These are phyloP conservation scores for Erynnis tages DNA, from an alignment of 2,888 invertebrate genomes.

Conservation along the genomic window DNA sequence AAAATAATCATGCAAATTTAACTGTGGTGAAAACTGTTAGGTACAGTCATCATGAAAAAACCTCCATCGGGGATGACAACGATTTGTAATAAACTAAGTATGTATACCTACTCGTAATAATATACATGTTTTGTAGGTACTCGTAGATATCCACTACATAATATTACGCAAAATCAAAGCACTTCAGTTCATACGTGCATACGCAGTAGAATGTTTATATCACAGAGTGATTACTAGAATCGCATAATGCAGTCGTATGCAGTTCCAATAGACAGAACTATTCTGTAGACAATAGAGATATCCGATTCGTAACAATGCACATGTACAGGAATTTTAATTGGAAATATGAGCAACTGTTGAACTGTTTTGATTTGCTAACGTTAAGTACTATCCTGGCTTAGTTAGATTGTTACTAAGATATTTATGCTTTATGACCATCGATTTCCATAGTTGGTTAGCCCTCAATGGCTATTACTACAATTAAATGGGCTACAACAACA, in stretches of 20 bases:
- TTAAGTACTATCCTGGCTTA: constrained; percentile 49
- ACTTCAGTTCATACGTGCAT: constrained; percentile 2
- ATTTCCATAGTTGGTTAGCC: constrained; percentile 45
- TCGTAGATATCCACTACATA: background rate
- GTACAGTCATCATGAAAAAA: too few species aligned
- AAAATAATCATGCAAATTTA: too few species aligned
- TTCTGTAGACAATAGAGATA: constrained; percentile 72
- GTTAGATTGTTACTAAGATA: constrained; percentile 32
- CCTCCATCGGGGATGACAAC: too few species aligned
- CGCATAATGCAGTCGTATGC: constrained; percentile 50
- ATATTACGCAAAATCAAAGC: constrained; percentile 13
- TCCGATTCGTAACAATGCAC: constrained; percentile 71
- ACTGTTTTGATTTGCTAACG: constrained; percentile 55
- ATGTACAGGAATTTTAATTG: constrained; percentile 75
- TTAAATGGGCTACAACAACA: constrained; percentile 4
- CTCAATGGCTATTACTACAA: constrained; percentile 25
- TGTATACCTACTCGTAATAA: background rate
- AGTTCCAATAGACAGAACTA: constrained; percentile 54
- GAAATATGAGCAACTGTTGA: constrained; percentile 67
- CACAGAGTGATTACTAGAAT: constrained; percentile 58
- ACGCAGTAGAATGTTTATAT: constrained; percentile 45
- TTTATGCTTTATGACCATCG: constrained; percentile 48
- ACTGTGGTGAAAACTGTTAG: too few species aligned
- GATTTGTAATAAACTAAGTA: too few species aligned
- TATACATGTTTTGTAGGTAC: background rate